Conservation (phyloP, 2,888 invertebrate species). For the Argyresthia goedartella region DNA sequence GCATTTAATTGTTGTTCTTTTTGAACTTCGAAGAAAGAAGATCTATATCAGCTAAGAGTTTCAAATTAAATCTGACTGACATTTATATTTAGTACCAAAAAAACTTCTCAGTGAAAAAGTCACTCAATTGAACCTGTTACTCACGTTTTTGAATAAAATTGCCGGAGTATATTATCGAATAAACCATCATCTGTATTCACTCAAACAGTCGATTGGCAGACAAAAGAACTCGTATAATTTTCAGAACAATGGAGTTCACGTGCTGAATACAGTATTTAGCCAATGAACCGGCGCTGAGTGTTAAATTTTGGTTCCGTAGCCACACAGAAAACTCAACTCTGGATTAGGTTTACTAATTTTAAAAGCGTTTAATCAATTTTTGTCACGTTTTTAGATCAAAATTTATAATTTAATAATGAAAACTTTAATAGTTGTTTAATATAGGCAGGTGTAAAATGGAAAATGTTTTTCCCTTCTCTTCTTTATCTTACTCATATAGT, state of each 20-base stretch:
- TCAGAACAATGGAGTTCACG: background rate
- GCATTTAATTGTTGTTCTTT: background rate
- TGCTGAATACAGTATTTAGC: background rate
- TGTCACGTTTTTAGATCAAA: background rate
- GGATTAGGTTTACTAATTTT: background rate
- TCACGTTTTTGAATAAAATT: too few species aligned
- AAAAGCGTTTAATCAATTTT: background rate
- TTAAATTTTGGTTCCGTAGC: background rate
- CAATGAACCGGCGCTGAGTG: background rate
- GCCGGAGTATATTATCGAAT: background rate
- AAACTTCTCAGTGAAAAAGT: background rate
- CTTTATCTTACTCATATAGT: too few species aligned
- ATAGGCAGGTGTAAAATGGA: too few species aligned
- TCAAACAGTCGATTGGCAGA: background rate
- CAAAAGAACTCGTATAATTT: background rate
- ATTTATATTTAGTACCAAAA: background rate
- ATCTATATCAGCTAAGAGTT: background rate
- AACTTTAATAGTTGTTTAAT: too few species aligned
- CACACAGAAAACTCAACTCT: background rate
- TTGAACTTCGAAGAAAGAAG: background rate
- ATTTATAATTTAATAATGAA: background rate
- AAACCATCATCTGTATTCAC: background rate
- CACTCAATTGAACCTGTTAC: too few species aligned
- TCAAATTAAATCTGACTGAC: background rate
- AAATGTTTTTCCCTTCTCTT: too few species aligned